phyloP scores from a whole-genome alignment of 2,113 vertebrate species.

The Rhinoptilus africanus region DNA sequence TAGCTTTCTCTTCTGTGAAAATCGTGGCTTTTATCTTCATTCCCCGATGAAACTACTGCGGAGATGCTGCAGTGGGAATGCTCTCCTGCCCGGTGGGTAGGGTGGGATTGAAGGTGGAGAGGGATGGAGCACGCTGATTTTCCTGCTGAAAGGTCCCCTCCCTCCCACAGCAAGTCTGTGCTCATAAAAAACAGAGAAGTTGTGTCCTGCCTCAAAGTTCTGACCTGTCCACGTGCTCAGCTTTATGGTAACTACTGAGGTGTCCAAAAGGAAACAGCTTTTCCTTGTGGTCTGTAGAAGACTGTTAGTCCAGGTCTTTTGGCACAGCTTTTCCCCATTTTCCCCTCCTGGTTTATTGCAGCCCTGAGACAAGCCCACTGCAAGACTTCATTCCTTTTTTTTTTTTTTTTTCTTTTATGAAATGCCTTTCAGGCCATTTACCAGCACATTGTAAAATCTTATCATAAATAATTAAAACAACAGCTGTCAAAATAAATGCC shows the following conservation, averaged over 20 bases:
- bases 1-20: neutral
- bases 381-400: neutral
- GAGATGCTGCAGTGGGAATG: neutral
- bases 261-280: neutral
- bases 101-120: neutral
- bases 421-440: neutral
- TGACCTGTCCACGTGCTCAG: neutral
- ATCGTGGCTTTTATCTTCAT: neutral
- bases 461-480: constrained; percentile 45
- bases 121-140: neutral
- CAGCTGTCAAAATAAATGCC: constrained; percentile 44
- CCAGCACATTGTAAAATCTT: neutral
- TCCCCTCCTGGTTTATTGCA: neutral
- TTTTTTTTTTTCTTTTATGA: neutral
- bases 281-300: neutral
- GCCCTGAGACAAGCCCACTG: neutral
- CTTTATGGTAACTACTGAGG: neutral
- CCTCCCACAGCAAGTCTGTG: neutral
- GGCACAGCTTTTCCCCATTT: neutral
- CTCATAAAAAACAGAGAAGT: neutral
- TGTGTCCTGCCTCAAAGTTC: neutral
- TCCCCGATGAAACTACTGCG: neutral
- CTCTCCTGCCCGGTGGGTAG: neutral
- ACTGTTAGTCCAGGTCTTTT: neutral
- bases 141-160: neutral